Conservation (phyloP, 2,797 vertebrate species). For the Oreochromis grahami region DNA sequence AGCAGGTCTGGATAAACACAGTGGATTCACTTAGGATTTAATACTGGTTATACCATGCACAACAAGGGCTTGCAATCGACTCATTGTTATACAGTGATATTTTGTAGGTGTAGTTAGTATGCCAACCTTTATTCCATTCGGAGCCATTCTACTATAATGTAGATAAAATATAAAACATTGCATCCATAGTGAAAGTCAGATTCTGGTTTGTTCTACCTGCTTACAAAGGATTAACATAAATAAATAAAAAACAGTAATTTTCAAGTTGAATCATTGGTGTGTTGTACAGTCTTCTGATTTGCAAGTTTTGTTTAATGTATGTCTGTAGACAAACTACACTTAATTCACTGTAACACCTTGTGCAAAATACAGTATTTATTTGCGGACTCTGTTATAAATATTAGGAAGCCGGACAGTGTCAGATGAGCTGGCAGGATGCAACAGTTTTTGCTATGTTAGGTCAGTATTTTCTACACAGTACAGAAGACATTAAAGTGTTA, state of each 20-base stretch:
- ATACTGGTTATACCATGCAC: neutral
- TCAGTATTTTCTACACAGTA: neutral
- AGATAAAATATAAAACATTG: neutral
- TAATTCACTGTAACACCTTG: neutral
- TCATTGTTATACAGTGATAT: neutral
- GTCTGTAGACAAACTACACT: neutral
- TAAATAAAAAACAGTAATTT: neutral
- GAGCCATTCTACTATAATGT: neutral
- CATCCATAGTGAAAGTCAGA: neutral
- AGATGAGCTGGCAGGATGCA: neutral
- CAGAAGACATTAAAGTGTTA: neutral
- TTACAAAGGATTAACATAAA: neutral
- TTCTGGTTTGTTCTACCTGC: neutral
- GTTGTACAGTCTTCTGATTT: neutral
- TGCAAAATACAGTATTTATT: neutral
- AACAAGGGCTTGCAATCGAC: neutral
- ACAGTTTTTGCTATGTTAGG: neutral
- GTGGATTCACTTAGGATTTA: slow-evolving; percentile 1
- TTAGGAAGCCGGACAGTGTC: neutral
- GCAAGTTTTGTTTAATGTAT: neutral
- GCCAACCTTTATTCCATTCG: neutral
- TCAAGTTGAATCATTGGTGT: neutral
- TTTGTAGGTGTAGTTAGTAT: neutral
- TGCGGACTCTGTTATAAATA: neutral
- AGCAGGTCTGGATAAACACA: neutral